Base-by-base conservation (phyloP, 1,140 invertebrate species). In the Capitella teleta region DNA sequence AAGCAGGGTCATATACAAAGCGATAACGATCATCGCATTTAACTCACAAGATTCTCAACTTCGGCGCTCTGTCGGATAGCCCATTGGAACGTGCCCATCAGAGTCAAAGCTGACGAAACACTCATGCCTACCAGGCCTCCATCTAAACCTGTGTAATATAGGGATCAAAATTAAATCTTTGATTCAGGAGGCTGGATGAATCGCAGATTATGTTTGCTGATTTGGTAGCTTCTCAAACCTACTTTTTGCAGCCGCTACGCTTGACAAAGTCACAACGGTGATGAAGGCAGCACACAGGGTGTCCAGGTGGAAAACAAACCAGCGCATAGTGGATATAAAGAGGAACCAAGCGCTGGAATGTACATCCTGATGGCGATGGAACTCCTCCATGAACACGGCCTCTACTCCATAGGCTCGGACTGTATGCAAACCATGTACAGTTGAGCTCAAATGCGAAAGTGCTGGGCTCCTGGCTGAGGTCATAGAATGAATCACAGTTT, bases 361-460 rank as follows among this genome's bases (percentile, higher is more conserved):
- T 79, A 81, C 10, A 83, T 80, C 38, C 80, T 84, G 80, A 49
- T 70, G 74, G 28, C 76, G 82, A 28, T 80, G 69, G 55, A 84
- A 83, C 8, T 94, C 77, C 47, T 84, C 55, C 37, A 57, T 54
- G 30, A 70, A 68, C 47, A 58, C 61, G 8, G 81, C 74, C 68
- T 92, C 74, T 4, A 78, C 72, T 28, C 78, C 76, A 57, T 86
- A 91, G 0, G 90, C 87, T 51, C 91, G 76, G 47, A 97, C 90
- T 0, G 90, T 94, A 1, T 85, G 79, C 23, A 96, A 73, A 5
- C 92, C 92, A 70, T 87, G 85, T 1, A 95, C 71, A 0, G 89
- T 84, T 23, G 88, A 82, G 65, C 84, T 89, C 44, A 96, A 73
- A 63, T 95, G 88, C 8, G 85, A 84, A 60, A 87, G 88, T 0